A percentile compares a stretch with the other conserved stretches of the same genome.
Conservation (phyloP, 2,797 vertebrate genomes). For the Phataginus tetradactyla region DNA sequence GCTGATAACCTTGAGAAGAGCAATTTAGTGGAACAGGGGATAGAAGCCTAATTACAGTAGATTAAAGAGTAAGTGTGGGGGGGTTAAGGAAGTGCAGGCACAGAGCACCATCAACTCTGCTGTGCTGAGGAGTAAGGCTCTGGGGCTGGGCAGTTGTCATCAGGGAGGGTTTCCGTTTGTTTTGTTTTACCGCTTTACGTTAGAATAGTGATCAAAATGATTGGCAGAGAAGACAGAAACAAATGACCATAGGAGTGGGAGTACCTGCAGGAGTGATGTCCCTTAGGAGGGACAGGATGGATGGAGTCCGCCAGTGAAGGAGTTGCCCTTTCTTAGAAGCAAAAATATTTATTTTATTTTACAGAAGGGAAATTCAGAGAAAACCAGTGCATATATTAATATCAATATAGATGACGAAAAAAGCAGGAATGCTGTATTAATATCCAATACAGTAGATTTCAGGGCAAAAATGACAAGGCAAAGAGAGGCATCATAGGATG, state of each 20-base stretch:
- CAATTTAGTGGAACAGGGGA: neutral
- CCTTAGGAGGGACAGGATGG: neutral
- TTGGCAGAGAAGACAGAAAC: neutral
- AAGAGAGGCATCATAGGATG: neutral
- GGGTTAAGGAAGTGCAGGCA: neutral
- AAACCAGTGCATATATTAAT: neutral
- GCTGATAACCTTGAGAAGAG: neutral
- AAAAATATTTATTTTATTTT: neutral
- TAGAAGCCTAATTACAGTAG: neutral
- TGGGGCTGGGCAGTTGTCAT: fast-evolving
- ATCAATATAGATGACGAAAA: neutral
- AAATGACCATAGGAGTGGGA: neutral
- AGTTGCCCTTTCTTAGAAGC: neutral
- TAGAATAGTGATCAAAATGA: neutral
- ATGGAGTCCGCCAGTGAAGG: neutral
- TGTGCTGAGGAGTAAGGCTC: neutral
- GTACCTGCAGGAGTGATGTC: neutral
- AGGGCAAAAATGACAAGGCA: neutral
- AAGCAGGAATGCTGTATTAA: neutral
- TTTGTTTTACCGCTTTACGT: neutral
- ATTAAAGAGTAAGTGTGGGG: neutral
- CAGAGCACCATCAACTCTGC: neutral
- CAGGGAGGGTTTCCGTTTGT: neutral
- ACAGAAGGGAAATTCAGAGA: neutral
- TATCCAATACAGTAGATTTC: neutral